Conservation (phyloP, 2,888 invertebrate genomes). For the Torymus tubicola region DNA sequence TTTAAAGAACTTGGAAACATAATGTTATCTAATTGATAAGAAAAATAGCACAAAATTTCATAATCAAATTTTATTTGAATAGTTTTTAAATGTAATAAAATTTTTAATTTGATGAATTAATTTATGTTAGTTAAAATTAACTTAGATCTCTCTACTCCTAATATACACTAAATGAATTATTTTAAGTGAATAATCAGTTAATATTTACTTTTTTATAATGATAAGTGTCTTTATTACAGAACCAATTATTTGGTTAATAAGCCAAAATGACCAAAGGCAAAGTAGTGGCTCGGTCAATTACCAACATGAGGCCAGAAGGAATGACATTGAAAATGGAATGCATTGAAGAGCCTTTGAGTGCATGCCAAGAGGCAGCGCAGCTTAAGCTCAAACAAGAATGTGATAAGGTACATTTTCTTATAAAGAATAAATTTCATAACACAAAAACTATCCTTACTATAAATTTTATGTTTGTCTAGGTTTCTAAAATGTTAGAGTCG, state of each 20-base stretch:
- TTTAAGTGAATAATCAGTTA: no score
- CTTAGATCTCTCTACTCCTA: no score
- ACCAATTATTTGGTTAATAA: conserved; percentile 3
- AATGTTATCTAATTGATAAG: no score
- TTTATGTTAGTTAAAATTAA: no score
- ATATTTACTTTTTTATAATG: no score
- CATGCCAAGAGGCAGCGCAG: conserved; percentile 71
- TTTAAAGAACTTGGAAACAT: no score
- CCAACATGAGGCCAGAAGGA: conserved; percentile 65
- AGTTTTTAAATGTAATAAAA: no score
- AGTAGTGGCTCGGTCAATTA: conserved; percentile 66
- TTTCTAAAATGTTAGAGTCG: conserved; percentile 70
- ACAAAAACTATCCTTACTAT: no score
- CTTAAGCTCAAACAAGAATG: conserved; percentile 72
- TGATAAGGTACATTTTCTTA: conserved; percentile 63
- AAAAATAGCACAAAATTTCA: no score
- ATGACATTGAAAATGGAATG: conserved; percentile 76
- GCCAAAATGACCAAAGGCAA: conserved; percentile 50
- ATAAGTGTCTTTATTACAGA: conserved; percentile 1
- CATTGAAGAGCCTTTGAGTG: conserved; percentile 76
- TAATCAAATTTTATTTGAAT: no score
- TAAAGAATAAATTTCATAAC: background rate
- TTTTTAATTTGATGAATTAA: no score
- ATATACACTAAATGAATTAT: no score
- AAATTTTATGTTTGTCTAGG: conserved; percentile 59